Conservation (phyloP, 2,888 invertebrate species). For the Hypolimnas misippus region DNA sequence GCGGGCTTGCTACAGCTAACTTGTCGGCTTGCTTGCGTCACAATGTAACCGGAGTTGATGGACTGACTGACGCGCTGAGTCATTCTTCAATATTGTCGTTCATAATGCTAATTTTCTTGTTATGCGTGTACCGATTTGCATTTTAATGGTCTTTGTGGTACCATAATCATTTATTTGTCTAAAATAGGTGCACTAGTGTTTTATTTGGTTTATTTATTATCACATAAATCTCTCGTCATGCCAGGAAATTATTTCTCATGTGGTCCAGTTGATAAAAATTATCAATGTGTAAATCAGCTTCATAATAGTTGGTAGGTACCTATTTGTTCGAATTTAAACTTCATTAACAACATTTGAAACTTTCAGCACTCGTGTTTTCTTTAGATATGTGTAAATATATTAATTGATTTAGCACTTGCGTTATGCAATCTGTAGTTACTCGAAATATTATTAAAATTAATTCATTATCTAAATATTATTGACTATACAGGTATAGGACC, state of each 20-base stretch:
- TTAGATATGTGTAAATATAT: no score
- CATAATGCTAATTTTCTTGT: conserved; percentile 79
- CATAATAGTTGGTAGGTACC: no score
- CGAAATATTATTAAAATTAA: no score
- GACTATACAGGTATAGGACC: no score
- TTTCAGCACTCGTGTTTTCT: no score
- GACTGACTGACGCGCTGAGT: conserved; percentile 71
- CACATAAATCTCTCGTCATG: not conserved
- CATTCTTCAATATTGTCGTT: conserved; percentile 78
- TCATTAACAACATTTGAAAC: no score
- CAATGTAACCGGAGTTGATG: conserved; percentile 70
- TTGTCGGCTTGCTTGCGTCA: conserved; percentile 68
- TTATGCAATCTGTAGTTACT: no score
- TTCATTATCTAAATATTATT: no score
- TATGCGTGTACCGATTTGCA: conserved; percentile 81
- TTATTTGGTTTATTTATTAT: not conserved
- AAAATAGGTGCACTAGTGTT: conserved; percentile 42
- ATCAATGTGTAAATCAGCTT: no score
- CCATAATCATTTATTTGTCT: conserved; percentile 49
- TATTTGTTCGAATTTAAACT: no score
- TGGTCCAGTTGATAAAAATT: no score
- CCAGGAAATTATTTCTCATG: not conserved
- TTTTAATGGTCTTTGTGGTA: conserved; percentile 73
- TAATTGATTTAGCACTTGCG: no score
- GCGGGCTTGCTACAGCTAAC: conserved; percentile 70